A percentile compares a stretch with the other conserved stretches of the same genome.
phyloP scores from a whole-genome alignment of 2,888 invertebrate genomes.

The Caenorhabditis sp. region DNA sequence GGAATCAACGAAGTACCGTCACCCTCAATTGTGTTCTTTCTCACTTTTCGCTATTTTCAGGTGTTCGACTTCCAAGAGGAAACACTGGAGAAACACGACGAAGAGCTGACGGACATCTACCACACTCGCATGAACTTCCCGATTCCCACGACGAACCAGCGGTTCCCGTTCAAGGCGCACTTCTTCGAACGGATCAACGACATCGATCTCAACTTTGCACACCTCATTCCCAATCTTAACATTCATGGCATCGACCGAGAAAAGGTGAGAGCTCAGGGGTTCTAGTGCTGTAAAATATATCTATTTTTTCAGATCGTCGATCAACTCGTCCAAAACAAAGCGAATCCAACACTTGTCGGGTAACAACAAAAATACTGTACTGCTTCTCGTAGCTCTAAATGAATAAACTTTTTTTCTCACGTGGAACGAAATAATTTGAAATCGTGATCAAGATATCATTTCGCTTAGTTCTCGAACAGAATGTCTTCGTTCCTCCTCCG shows the following conservation, averaged over 20 bases:
- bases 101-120: constrained; percentile 62
- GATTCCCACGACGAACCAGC: constrained; percentile 63
- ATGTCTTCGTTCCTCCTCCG: too few species aligned
- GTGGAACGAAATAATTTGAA: too few species aligned
- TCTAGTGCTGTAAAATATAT: not conserved
- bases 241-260: constrained; percentile 55
- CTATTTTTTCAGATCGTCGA: constrained; percentile 54
- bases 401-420: too few species aligned
- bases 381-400: too few species aligned
- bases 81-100: constrained; percentile 65
- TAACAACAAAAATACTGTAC: too few species aligned
- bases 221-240: constrained; percentile 64
- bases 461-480: too few species aligned
- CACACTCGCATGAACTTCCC: constrained; percentile 66
- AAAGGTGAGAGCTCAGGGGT: constrained; percentile 16
- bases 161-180: constrained; percentile 65
- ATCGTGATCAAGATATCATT: too few species aligned
- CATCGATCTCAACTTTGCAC: constrained; percentile 65
- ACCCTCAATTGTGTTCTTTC: not conserved
- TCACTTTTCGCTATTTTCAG: constrained; percentile 24
- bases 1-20: constrained; percentile 61
- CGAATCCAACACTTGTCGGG: constrained; percentile 67
- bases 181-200: constrained; percentile 66
- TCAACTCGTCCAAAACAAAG: constrained; percentile 62
- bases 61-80: constrained; percentile 68